A percentile compares a stretch with the other conserved stretches of the same genome.
Conservation (phyloP, 30 jellyfish, hydroid and myxozoan species). For the Mastigias papua region DNA sequence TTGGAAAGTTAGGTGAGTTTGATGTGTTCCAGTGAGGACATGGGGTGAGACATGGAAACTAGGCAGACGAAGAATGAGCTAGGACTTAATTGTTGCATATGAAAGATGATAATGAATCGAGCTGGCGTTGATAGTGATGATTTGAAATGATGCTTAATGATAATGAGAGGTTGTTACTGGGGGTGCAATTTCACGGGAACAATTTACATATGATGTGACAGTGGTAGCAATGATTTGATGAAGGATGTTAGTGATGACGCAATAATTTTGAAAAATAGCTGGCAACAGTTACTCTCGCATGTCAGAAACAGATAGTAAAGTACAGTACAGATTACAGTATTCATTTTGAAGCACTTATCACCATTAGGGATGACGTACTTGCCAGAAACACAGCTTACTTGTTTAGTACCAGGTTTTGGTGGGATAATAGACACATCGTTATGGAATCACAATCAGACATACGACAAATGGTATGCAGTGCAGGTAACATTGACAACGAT, state of each 20-base stretch:
- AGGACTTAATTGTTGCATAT: not conserved
- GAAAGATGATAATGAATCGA: slow-evolving; percentile 9
- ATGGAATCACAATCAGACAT: too few species aligned
- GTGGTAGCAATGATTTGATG: not conserved
- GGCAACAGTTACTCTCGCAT: too few species aligned
- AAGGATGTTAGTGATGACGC: not conserved
- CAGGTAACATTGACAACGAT: not conserved
- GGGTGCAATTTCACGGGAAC: not conserved
- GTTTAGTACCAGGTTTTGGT: too few species aligned
- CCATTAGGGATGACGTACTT: not conserved
- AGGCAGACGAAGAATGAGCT: not conserved
- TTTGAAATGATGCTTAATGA: not conserved
- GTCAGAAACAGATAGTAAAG: too few species aligned
- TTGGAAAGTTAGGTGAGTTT: too few species aligned
- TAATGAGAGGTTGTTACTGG: too few species aligned
- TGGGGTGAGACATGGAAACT: too few species aligned
- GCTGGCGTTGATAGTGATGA: not conserved
- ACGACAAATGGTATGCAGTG: too few species aligned
- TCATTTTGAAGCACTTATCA: not conserved
- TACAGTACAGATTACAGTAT: not conserved
- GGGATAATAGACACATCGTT: too few species aligned
- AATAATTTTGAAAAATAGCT: too few species aligned
- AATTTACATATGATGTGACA: not conserved
- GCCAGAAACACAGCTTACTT: too few species aligned
- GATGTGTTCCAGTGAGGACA: too few species aligned